Evolutionary conservation across 2,113 vertebrate genomes (phyloP).

Genomic region (Melanotaenia duboulayi): DNA sequence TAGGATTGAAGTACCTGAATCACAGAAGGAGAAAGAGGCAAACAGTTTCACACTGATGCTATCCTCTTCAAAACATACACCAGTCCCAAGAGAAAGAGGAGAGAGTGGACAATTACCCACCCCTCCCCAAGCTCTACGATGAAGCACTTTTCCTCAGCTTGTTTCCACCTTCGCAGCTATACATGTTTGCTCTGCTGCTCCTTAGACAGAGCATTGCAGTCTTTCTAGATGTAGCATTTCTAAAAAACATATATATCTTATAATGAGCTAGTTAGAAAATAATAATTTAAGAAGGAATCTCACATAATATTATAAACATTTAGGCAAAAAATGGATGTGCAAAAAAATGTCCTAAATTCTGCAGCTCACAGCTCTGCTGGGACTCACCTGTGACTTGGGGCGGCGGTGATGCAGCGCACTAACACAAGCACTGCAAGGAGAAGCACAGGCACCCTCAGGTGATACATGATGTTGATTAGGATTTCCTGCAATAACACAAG

Average conservation of each 20-base stretch:
- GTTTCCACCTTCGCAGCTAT: constrained; percentile 21
- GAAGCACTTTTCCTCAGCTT: constrained; percentile 32
- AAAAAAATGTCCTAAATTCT: neutral
- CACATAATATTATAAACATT: neutral
- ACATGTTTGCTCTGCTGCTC: neutral
- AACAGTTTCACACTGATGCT: constrained; percentile 51
- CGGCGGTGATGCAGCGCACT: constrained; percentile 81
- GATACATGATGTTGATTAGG: constrained; percentile 78
- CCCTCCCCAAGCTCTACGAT: constrained; percentile 2
- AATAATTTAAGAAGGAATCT: no score
- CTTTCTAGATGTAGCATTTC: no score
- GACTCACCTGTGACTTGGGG: constrained; percentile 86
- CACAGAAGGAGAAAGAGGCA: constrained; percentile 40
- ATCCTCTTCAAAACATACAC: constrained; percentile 45
- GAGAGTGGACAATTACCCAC: constrained; percentile 60
- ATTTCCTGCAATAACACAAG: constrained; percentile 33
- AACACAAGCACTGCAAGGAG: constrained; percentile 83
- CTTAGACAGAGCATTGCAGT: neutral
- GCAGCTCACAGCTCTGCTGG: neutral
- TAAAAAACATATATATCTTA: no score
- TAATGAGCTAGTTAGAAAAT: no score
- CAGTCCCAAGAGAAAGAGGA: constrained; percentile 21
- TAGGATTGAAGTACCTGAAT: constrained; percentile 78
- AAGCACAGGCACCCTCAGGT: constrained; percentile 80
- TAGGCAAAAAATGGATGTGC: neutral